A percentile compares a stretch with the other conserved stretches of the same genome.
Evolutionary conservation across 2,797 vertebrate genomes (phyloP).

Genomic region (Galaxias olidus): DNA sequence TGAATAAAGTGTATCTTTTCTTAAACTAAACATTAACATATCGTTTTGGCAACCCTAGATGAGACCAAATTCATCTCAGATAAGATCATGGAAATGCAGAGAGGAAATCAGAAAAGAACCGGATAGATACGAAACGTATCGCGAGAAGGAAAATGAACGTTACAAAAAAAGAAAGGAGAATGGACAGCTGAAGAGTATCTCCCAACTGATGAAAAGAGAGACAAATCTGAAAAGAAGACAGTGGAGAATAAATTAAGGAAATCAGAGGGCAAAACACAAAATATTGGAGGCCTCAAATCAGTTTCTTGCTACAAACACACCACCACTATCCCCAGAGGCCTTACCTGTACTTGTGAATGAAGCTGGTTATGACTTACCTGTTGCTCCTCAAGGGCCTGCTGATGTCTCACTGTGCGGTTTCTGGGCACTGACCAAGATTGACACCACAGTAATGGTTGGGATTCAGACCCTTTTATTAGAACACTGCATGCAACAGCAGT

Average conservation of each 20-base stretch:
- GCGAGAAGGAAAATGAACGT: constrained; percentile 1
- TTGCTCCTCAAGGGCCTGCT: neutral
- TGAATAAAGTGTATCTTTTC: no score
- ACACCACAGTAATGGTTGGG: no score
- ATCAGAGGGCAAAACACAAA: constrained; percentile 4
- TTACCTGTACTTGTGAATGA: neutral
- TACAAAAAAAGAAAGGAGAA: neutral
- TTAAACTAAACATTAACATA: constrained; percentile 12
- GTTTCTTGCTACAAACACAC: constrained; percentile 5
- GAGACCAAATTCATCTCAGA: constrained; percentile 10
- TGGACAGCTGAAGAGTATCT: constrained; percentile 5
- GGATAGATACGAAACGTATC: constrained; percentile 9
- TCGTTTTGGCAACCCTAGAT: constrained; percentile 3
- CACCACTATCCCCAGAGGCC: constrained; percentile 13
- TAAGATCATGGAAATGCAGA: constrained; percentile 10
- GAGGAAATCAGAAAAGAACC: constrained; percentile 9
- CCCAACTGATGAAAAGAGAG: constrained; percentile 7
- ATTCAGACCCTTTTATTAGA: no score
- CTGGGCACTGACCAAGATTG: no score
- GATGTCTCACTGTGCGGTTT: neutral
- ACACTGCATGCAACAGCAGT: no score
- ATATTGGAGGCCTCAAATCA: constrained; percentile 1
- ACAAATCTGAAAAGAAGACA: no score
- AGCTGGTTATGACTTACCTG: constrained; percentile 6
- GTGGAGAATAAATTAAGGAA: constrained; percentile 1